Conservation (phyloP, 2,797 vertebrate species). For the Valencia hispanica region DNA sequence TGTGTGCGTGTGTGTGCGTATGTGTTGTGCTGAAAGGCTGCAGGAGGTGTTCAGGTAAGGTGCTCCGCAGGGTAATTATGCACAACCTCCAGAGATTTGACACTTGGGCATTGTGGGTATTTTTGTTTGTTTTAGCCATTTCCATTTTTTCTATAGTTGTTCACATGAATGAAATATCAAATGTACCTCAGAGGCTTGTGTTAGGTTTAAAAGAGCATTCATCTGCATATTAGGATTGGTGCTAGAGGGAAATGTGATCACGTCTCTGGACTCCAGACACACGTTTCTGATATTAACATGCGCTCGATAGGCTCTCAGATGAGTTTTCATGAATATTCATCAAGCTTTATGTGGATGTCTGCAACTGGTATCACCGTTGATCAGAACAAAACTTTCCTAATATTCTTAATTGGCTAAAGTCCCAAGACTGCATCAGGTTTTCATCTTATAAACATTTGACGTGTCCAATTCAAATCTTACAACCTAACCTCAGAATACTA, state of each 20-base stretch:
- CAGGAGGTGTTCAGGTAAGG: conserved; percentile 75
- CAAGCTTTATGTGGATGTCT: conserved; percentile 77
- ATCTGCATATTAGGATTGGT: conserved; percentile 80
- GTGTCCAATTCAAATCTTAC: conserved; percentile 61
- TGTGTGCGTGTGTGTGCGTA: conserved; percentile 44
- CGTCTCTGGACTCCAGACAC: conserved; percentile 74
- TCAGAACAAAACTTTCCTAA: conserved; percentile 79
- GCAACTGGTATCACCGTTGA: conserved; percentile 71
- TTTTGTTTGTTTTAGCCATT: conserved; percentile 79
- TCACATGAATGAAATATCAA: conserved; percentile 84
- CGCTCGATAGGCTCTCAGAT: conserved; percentile 62
- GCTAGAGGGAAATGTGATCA: conserved; percentile 74
- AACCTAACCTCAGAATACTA: conserved; percentile 69
- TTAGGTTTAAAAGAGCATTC: conserved; percentile 70
- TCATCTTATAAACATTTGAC: conserved; percentile 71
- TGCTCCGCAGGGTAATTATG: conserved; percentile 81
- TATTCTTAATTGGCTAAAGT: conserved; percentile 77
- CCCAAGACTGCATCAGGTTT: conserved; percentile 70
- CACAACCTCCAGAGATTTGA: conserved; percentile 76
- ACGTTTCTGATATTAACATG: conserved; percentile 76
- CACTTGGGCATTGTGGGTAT: conserved; percentile 73
- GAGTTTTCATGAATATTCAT: conserved; percentile 77
- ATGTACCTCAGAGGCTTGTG: conserved; percentile 70
- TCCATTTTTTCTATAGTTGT: conserved; percentile 41
- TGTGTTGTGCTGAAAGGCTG: conserved; percentile 64